Base-by-base conservation (phyloP, 1,140 invertebrate species). In the Neelides sp. region DNA sequence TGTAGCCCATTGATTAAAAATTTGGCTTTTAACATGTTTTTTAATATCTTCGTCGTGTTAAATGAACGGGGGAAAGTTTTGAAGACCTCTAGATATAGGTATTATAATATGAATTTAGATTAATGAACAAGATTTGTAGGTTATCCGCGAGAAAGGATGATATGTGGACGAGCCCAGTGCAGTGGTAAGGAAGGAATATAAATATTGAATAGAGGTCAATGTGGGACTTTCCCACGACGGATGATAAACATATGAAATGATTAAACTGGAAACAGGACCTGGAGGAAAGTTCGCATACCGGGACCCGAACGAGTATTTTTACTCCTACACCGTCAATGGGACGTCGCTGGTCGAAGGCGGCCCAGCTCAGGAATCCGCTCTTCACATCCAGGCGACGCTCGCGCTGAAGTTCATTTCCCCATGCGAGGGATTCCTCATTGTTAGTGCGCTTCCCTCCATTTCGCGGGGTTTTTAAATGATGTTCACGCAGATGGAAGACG, bases 281-380 rank as follows among this genome's bases (percentile, higher is more conserved):
- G 34, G 20, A 10, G 64, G 64, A 20, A 82, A 82, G 64, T 82
- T 82, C 57, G 72, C 71, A 54, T 82, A 79, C 61, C 63, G 68
- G 15, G 62, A 68, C 43, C 69, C 69, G 22, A 64, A 69, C 15
- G 65, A 73, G 23, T 80, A 80, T 59, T 68, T 71, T 52, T 83
- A 82, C 65, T 69, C 75, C 22, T 83, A 83, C 57, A 70, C 70
- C 50, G 70, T 78, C 8, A 70, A 76, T 48, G 68, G 78, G 20
- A 74, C 72, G 30, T 76, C 76, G 3, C 73, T 77, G 59, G 81
- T 82, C 52, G 71, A 74, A 47, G 78, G 78, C 2, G 78, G 78
- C 3, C 78, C 76, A 37, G 73, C 73, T 55, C 79, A 82, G 55
- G 70, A 73, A 26, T 81, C 80, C 3, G 75, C 73, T 41, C 63